Base-by-base conservation (phyloP, 1,140 invertebrate species). In the Nebria ingens region DNA sequence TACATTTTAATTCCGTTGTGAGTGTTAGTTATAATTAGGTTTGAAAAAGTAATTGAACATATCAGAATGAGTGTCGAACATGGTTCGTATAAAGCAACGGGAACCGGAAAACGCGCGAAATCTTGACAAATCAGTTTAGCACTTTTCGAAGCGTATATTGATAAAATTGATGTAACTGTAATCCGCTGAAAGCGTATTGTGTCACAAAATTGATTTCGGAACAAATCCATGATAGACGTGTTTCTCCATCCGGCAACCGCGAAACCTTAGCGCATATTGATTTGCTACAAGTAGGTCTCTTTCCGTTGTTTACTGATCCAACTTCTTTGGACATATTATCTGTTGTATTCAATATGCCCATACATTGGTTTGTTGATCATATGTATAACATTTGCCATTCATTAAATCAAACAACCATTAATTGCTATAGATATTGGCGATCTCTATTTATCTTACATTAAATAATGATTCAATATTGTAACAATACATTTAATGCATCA, bases 141-240 rank as follows among this genome's bases (percentile, higher is more conserved):
- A 11, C 9, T 45, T 3, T 45, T 11, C 40, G 40, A 17, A 34
- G n/a, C 40, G 40, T 45, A 17, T 45, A 45, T 45, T 45, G 40
- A 45, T 45, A 45, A 45, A 45, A 45, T 45, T 45, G 40, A 45
- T 45, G 40, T 45, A 45, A 45, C 40, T 45, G 40, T 45, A 45
- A 45, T 45, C 40, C 40, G 9, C 9, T 45, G 40, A 45, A 17
- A 45, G 40, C 40, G 40, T 45, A 45, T 45, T 45, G 40, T 45
- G 15, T 45, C 40, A 45, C 40, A 45, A 45, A 45, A 45, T 45
- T 45, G 40, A 45, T 45, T 45, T 45, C 40, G 40, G 40, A 45
- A 45, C 40, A 45, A 45, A 45, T 45, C 40, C 40, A 12, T 45
- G 40, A 45, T 17, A 45, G 40, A 9, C 40, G 40, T 45, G 40